These are phyloP conservation scores for Leuctra nigra DNA, from an alignment of 2,888 invertebrate genomes.

Conservation along the genomic window DNA sequence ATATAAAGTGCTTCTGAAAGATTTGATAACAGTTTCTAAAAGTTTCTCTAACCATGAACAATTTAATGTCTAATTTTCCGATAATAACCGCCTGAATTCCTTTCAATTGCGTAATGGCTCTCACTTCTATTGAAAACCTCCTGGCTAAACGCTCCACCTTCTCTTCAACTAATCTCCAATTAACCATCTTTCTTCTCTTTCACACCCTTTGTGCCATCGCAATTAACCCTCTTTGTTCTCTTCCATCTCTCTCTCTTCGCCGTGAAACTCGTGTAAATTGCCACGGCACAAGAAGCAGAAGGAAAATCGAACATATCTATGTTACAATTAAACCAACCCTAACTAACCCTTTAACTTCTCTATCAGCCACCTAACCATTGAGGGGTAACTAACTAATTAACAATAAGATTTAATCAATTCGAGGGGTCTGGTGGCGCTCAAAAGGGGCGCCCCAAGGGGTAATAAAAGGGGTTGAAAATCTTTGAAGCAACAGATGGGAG, in stretches of 20 bases:
- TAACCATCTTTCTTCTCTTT: slow-evolving; percentile 7
- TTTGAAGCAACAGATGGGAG: slow-evolving; percentile 18
- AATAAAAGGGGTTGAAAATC: neutral
- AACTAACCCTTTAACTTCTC: slow-evolving; percentile 24
- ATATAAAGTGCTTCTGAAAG: too few species aligned
- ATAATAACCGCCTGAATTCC: too few species aligned
- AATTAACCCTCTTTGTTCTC: slow-evolving; percentile 9
- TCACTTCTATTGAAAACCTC: too few species aligned
- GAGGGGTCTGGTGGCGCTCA: slow-evolving; percentile 11
- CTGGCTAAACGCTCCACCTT: too few species aligned
- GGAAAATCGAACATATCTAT: neutral
- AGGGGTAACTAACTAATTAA: slow-evolving; percentile 24
- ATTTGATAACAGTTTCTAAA: too few species aligned
- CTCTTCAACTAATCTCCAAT: slow-evolving; percentile 5
- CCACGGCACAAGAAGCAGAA: neutral
- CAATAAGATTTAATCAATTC: slow-evolving; percentile 27
- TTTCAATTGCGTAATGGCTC: too few species aligned
- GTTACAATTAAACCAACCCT: slow-evolving; percentile 23
- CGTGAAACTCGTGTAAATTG: slow-evolving; percentile 16
- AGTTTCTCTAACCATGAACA: too few species aligned
- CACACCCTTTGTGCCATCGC: slow-evolving; percentile 15
- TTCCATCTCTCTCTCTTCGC: neutral
- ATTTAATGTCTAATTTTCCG: too few species aligned
- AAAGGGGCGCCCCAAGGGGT: slow-evolving; percentile 13
- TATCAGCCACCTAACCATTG: slow-evolving; percentile 14